phyloP scores from a whole-genome alignment of 2,888 invertebrate species.

The Disparrhopalites patrizii region DNA sequence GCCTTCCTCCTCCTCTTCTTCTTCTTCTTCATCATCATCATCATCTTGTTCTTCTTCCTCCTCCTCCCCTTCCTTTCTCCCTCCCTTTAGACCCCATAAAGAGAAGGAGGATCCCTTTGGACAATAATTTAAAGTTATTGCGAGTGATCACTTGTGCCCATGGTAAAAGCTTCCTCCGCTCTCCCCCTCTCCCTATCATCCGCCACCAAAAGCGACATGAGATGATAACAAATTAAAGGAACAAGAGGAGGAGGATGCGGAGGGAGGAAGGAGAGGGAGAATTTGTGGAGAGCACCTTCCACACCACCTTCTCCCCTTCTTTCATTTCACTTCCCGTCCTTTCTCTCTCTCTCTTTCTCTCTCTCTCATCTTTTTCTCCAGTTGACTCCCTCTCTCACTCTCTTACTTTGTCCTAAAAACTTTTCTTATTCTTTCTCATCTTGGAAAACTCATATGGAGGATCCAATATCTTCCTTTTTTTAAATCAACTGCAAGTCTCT shows the following conservation, averaged over 20 bases:
- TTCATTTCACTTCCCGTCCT: constrained; percentile 25
- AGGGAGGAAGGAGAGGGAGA: constrained; percentile 21
- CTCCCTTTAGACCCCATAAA: background rate
- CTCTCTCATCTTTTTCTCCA: too few species aligned
- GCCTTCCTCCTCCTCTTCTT: background rate
- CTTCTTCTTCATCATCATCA: too few species aligned
- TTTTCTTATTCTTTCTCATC: constrained; percentile 8
- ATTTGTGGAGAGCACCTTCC: background rate
- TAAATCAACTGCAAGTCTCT: constrained; percentile 22
- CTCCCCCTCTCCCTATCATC: constrained; percentile 29
- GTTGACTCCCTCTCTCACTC: too few species aligned
- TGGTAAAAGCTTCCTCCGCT: constrained; percentile 25
- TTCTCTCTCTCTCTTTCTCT: constrained; percentile 4
- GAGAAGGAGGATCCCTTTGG: constrained; percentile 36
- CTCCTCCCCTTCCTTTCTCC: background rate
- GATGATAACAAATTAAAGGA: constrained; percentile 35
- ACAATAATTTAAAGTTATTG: constrained; percentile 45
- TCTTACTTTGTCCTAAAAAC: constrained; percentile 13
- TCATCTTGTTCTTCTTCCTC: background rate
- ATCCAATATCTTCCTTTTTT: constrained; percentile 20
- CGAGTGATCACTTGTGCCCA: constrained; percentile 36
- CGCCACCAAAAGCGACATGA: constrained; percentile 29
- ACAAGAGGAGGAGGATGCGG: too few species aligned
- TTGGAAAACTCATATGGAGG: constrained; percentile 14
- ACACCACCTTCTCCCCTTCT: constrained; percentile 18